Percentiles rank a stretch among this genome's conserved stretches.
Conservation (phyloP, 2,888 invertebrate species). For the Eledona agricola region DNA sequence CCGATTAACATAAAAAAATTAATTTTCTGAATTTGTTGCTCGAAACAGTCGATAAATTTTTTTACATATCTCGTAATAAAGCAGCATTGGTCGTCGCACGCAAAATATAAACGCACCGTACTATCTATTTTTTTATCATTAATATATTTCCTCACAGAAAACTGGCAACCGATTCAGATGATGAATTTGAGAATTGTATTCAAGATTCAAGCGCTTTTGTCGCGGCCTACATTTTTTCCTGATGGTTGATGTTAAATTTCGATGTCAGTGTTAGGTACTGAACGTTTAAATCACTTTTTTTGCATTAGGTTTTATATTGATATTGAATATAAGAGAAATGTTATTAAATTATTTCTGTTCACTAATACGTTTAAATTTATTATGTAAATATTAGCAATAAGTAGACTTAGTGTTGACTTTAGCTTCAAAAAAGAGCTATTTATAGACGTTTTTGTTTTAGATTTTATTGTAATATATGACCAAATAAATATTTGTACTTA, state of each 20-base stretch:
- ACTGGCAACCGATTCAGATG: no score
- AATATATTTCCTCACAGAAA: no score
- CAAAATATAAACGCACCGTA: no score
- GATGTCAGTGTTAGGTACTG: slow-evolving; percentile 6
- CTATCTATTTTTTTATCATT: no score
- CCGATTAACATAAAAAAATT: no score
- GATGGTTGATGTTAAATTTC: slow-evolving; percentile 13
- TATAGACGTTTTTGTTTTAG: slow-evolving; percentile 38
- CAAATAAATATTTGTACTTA: slow-evolving; percentile 42
- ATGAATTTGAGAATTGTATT: no score
- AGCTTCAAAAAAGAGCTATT: slow-evolving; percentile 34
- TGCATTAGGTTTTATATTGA: slow-evolving; percentile 21
- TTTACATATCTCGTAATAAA: no score
- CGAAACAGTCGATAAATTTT: no score
- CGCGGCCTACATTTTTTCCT: no score
- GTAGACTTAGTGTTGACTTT: slow-evolving; percentile 28
- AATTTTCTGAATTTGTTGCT: no score
- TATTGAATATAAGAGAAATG: slow-evolving; percentile 10
- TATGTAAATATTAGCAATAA: slow-evolving; percentile 34
- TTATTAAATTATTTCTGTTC: slow-evolving; percentile 9
- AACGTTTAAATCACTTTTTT: slow-evolving; percentile 1
- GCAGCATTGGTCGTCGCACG: no score
- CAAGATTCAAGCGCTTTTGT: no score
- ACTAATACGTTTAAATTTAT: slow-evolving; percentile 21
- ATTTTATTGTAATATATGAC: slow-evolving; percentile 40